phyloP scores from a whole-genome alignment of 2,113 vertebrate genomes.

The Cyphomyrus plagiostoma region DNA sequence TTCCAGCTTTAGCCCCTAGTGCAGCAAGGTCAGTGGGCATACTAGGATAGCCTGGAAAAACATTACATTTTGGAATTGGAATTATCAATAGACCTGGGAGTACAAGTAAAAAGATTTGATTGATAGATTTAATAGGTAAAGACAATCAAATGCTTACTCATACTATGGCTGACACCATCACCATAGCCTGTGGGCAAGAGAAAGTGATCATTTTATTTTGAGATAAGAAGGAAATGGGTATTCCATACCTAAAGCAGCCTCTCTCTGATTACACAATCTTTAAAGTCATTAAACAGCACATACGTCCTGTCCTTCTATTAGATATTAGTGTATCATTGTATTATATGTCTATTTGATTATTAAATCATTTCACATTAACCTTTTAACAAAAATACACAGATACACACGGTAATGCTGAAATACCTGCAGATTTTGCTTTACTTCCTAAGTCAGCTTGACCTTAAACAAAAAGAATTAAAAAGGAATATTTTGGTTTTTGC shows the following conservation, averaged over 20 bases:
- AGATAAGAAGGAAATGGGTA: background rate
- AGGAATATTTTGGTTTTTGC: background rate
- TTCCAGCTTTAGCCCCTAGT: conserved; percentile 32
- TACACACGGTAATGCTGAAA: background rate
- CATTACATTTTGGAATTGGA: background rate
- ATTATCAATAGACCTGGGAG: background rate
- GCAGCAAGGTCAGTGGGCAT: background rate
- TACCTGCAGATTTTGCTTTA: conserved; percentile 33
- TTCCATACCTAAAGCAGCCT: background rate
- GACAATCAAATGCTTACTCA: background rate
- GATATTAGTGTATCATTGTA: background rate
- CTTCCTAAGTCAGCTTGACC: conserved; percentile 29
- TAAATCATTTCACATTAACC: background rate
- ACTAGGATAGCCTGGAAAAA: background rate
- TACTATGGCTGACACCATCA: conserved; percentile 30
- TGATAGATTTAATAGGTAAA: background rate
- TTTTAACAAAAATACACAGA: background rate
- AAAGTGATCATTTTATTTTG: background rate
- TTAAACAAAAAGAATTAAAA: conserved; percentile 18
- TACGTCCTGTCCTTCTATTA: background rate
- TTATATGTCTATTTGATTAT: background rate
- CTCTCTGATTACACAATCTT: background rate
- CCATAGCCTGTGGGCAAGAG: conserved; percentile 32
- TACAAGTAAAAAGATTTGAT: background rate
- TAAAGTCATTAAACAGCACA: background rate